These are phyloP conservation scores for Drosophila suboccidentalis DNA, from an alignment of 2,888 invertebrate genomes.

Conservation along the genomic window DNA sequence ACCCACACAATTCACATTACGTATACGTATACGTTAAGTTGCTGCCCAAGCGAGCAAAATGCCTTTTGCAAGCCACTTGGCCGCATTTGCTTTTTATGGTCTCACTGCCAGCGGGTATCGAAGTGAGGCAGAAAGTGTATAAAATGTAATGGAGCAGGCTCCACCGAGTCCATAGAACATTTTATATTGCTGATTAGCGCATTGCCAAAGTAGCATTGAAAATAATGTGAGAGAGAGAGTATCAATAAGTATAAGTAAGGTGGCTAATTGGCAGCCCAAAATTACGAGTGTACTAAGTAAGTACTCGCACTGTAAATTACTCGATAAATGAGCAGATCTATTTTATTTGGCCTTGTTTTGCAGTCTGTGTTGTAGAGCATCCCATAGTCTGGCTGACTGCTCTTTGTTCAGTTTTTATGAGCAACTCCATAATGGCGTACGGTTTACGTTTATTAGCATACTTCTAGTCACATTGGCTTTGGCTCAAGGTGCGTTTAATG, in stretches of 20 bases:
- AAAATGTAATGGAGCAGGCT: slow-evolving; percentile 49
- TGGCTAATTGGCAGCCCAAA: slow-evolving; percentile 27
- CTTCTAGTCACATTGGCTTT: slow-evolving; percentile 63
- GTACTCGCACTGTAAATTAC: slow-evolving; percentile 10
- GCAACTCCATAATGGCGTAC: slow-evolving; percentile 61
- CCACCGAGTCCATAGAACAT: slow-evolving; percentile 43
- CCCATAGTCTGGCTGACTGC: slow-evolving; percentile 22
- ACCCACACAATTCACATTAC: slow-evolving; percentile 47
- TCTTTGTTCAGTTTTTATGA: slow-evolving; percentile 60
- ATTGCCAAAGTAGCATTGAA: slow-evolving; percentile 27
- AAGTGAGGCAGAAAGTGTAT: slow-evolving; percentile 29
- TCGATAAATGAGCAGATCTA: slow-evolving; percentile 30
- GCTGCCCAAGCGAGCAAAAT: slow-evolving; percentile 44
- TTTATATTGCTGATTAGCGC: slow-evolving; percentile 53
- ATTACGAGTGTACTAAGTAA: slow-evolving; percentile 21
- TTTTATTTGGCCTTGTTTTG: background rate
- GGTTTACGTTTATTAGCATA: slow-evolving; percentile 79
- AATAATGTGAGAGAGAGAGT: slow-evolving; percentile 32
- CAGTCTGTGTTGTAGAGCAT: slow-evolving; percentile 20
- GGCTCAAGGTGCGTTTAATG: slow-evolving; percentile 56
- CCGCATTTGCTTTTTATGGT: slow-evolving; percentile 59
- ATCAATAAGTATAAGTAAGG: slow-evolving; percentile 17
- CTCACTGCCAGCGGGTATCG: slow-evolving; percentile 24
- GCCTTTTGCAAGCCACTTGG: slow-evolving; percentile 65
- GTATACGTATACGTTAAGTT: slow-evolving; percentile 49